Percentiles rank a stretch among this genome's conserved stretches.
These are phyloP conservation scores for Phenganax subtilis DNA, from an alignment of 92 coral and sea anemone genomes.

Conservation along the genomic window DNA sequence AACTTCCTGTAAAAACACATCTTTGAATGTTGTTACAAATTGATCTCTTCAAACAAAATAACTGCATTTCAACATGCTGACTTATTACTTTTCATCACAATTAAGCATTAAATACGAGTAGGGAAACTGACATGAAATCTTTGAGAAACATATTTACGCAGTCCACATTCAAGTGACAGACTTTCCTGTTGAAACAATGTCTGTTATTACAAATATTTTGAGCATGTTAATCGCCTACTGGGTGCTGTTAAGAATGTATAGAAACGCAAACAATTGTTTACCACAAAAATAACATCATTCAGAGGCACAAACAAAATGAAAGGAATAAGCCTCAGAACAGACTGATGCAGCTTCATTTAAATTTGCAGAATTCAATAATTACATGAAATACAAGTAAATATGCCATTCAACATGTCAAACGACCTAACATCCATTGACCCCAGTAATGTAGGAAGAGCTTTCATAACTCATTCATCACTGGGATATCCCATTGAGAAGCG, in stretches of 20 bases:
- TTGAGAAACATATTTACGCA: not conserved
- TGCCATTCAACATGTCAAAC: not conserved
- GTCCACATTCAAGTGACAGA: not conserved
- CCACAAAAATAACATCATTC: not conserved
- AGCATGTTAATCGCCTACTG: not conserved
- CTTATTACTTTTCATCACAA: not conserved
- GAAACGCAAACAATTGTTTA: conserved; percentile 1
- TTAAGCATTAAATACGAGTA: not conserved
- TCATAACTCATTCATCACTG: conserved; percentile 30
- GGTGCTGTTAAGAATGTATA: not conserved
- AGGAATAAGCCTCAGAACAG: not conserved
- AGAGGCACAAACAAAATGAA: not conserved
- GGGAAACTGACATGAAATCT: not conserved
- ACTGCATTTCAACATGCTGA: conserved; percentile 3
- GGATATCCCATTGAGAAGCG: conserved; percentile 32
- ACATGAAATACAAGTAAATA: not conserved
- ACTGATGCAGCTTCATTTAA: not conserved
- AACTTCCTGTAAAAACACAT: conserved; percentile 11
- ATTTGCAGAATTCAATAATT: not conserved
- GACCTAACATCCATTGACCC: not conserved
- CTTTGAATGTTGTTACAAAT: conserved; percentile 9
- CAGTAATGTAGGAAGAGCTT: not conserved
- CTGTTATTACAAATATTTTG: not conserved
- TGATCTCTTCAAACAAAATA: conserved; percentile 19
- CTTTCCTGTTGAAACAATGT: not conserved